Evolutionary conservation across 2,113 vertebrate species (phyloP), one percentile per base, ranked within the genome.

Genomic region (Dromaius novaehollandiae): DNA sequence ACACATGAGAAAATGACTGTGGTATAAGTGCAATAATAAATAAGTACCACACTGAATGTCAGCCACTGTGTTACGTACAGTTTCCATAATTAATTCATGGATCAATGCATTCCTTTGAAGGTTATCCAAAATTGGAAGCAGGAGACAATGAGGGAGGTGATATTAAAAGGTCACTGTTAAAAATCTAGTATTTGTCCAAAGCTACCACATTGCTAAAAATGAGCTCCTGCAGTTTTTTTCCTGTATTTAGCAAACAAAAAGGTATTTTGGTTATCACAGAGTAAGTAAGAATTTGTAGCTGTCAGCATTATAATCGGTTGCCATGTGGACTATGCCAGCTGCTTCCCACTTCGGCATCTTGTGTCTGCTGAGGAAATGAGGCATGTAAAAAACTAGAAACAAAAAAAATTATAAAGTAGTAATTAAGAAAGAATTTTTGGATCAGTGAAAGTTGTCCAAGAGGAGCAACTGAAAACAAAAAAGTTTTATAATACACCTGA

Each of bases 21-120:
- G 50, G 66, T n/a, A 63, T 53, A 74, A 70, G 6, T 86, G 15
- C 28, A 91, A 61, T 22, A 73, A 65, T 24, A 88, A 89, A 36
- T 14, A 61, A 70, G 20, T 32, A 32, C 18, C 25, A 63, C 36
- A 70, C 15, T 22, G 40, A 82, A 50, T 13, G 5, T 53, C 18
- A 84, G 50, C 25, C 26, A 34, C 71, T 44, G 9, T 9, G 10
- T 13, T 81, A 60, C 38, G 44, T 70, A 40, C 40, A 19, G 13
- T 70, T 70, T 64, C 53, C 89, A 48, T 80, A 63, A 93, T 70
- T 90, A 91, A 65, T 66, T 93, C 34, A 86, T 16, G 34, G 64
- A 78, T 94, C 82, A 93, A 28, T 66, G 71, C 36, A 83, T 64
- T 70, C 63, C 55, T 88, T 84, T 83, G 92, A 90, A 94, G 68